Evolutionary conservation across 2,113 vertebrate genomes (phyloP), one percentile per base, ranked within the genome.

Genomic region (Onychostruthus taczanowskii): DNA sequence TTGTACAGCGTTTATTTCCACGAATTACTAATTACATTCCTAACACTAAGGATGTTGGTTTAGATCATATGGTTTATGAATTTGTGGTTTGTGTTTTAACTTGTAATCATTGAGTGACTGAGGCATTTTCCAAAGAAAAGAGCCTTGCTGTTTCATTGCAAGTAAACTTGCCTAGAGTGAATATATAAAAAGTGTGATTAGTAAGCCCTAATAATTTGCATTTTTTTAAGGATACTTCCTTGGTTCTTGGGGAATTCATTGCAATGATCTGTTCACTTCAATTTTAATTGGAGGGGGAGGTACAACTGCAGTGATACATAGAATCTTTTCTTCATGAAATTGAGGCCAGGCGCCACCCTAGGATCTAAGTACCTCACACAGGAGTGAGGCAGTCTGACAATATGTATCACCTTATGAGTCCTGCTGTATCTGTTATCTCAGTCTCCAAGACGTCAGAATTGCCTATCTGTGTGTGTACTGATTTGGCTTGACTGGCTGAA

Each of bases 401-500:
- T 17, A 33, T 2, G 1, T 61, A 21, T 47, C 19, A 56, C 17
- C 21, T 64, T 6, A 7, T 62, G 50, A 43, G 9, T 82, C 27
- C 23, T 37, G 24, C 17, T 43, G 14, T 31, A 58, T 16, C n/a
- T 67, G 8, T 7, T 76, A 4, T 43, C 87, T 58, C 37, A 55
- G 18, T 72, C 15, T 62, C 35, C 21, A 63, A 22, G 30, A 21
- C 31, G 33, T 31, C 39, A 63, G 6, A 87, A 55, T 35, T 53
- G 19, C 11, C 0, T 44, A 10, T 53, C 16, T 2, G 0, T 55
- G 4, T 63, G 22, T 28, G 7, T 52, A 64, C 33, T 52, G 52
- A 39, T 16, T 28, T 3, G 5, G 4, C 39, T 72, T 86, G 46
- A 23, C 52, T 82, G 53, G 16, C 50, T 74, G 31, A 35, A 7